Percentiles rank a stretch among this genome's conserved stretches.
Conservation (phyloP, 2,888 invertebrate genomes). For the Dynastes grantii region DNA sequence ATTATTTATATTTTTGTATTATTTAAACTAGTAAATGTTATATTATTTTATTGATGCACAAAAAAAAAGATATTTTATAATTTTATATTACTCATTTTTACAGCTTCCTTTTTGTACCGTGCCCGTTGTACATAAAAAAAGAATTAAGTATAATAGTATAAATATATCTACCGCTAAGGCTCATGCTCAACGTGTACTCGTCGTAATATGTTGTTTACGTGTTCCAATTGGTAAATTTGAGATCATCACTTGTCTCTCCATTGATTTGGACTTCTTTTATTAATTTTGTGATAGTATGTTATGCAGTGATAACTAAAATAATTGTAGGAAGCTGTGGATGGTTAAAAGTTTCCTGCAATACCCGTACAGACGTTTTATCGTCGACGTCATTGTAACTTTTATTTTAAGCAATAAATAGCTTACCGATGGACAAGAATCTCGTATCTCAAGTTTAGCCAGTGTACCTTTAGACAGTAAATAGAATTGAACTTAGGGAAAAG, state of each 20-base stretch:
- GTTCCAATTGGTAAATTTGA: constrained; percentile 34
- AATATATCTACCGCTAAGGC: background rate
- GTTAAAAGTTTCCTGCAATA: background rate
- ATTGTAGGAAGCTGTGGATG: background rate
- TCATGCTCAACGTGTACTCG: constrained; percentile 36
- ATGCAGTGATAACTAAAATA: background rate
- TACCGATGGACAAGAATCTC: constrained; percentile 35
- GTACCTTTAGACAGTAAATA: background rate
- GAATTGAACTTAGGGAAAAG: background rate
- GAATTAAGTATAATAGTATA: constrained; percentile 7
- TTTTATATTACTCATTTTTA: constrained; percentile 39
- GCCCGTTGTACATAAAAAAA: constrained; percentile 27
- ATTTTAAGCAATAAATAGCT: background rate
- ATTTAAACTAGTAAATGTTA: constrained; percentile 46
- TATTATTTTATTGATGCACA: constrained; percentile 45
- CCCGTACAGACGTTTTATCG: background rate
- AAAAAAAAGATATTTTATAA: constrained; percentile 40
- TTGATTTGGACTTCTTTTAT: background rate
- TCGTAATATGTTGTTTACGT: constrained; percentile 8
- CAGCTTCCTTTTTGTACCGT: constrained; percentile 40
- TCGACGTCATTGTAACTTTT: background rate
- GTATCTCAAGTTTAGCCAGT: constrained; percentile 48
- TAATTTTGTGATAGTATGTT: constrained; percentile 35
- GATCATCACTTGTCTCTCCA: constrained; percentile 5
- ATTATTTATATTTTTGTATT: constrained; percentile 52